Base-by-base conservation (phyloP, 2,113 vertebrate species). In the Malurus cyaneus region DNA sequence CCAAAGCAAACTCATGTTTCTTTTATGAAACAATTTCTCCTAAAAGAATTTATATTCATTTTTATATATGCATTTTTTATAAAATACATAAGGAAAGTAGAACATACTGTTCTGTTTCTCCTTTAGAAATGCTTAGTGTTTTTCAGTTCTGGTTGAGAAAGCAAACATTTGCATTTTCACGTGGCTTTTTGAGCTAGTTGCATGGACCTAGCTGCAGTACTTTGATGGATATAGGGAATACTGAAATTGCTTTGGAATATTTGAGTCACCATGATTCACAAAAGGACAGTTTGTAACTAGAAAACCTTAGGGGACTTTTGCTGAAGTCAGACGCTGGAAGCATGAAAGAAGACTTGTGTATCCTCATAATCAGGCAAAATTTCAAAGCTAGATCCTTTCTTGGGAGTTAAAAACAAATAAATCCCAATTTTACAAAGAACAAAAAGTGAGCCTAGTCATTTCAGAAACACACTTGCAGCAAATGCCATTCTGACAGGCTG, bases 1-100 rank as follows among this genome's bases (percentile, higher is more conserved):
- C 95, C 94, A 96, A 96, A 97, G 89, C 78, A 92, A 96, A 96
- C 94, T 97, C 96, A 96, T 96, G 92, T 97, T 96, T 97, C 91
- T 97, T 97, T 97, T 96, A 97, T 96, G 95, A 97, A 97, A 97
- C 96, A 96, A 97, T 96, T 96, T 92, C 86, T 97, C 62, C 92
- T 96, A 88, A 96, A 97, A 96, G 44, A 92, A 94, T 95, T 95
- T 95, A 92, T 96, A 92, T 96, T 96, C 91, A 90, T 96, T 95
- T 94, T 74, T 96, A 95, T 83, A 92, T 86, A 95, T 93, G 90
- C 95, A 96, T 96, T 91, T 91, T 96, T 96, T 96, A 92, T 92
- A 86, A 92, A 92, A 96, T 94, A 91, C 87, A 88, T 93, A 90
- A 80, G 76, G 79, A 88, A 96, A 93, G 76, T 62, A 94, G 92